phyloP scores from a whole-genome alignment of 2,797 vertebrate genomes.

The Clarias laeviceps region DNA sequence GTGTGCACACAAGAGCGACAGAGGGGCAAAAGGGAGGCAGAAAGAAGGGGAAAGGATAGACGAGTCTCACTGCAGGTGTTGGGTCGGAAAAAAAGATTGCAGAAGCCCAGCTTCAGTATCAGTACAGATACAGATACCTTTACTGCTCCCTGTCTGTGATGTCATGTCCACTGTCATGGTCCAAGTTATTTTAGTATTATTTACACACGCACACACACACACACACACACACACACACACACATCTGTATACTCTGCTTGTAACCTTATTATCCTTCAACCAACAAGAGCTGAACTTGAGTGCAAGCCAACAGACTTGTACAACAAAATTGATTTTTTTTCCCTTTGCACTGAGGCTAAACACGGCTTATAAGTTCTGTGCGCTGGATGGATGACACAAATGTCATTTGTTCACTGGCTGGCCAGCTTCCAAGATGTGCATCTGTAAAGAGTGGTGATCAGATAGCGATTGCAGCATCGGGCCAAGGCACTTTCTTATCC shows the following conservation, averaged over 20 bases:
- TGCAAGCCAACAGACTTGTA: slow-evolving; percentile 41
- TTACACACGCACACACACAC: slow-evolving; percentile 2
- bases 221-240: background rate
- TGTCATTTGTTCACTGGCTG: slow-evolving; percentile 48
- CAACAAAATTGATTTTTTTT: slow-evolving; percentile 53
- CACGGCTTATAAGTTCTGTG: slow-evolving; percentile 32
- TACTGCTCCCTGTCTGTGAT: background rate
- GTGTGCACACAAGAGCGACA: slow-evolving; percentile 14
- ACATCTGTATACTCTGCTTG: slow-evolving; percentile 8
- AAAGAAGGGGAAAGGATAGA: background rate
- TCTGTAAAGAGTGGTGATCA: slow-evolving; percentile 48
- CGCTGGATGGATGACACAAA: slow-evolving; percentile 43
- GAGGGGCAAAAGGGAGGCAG: background rate
- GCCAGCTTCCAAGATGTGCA: slow-evolving; percentile 44
- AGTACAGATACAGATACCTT: background rate
- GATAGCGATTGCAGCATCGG: slow-evolving; percentile 29
- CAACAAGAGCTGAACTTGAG: slow-evolving; percentile 26
- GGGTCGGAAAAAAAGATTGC: slow-evolving; percentile 19
- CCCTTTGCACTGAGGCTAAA: slow-evolving; percentile 49
- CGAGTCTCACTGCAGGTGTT: slow-evolving; percentile 19
- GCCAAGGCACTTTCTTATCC: slow-evolving; percentile 9
- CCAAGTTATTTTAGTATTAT: slow-evolving; percentile 7
- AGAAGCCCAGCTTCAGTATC: slow-evolving; percentile 7
- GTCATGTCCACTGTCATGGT: background rate
- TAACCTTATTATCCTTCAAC: slow-evolving; percentile 38